Evolutionary conservation across 1,140 invertebrate species (phyloP), one percentile per base, ranked within the genome.

Genomic region (Coelopa frigida): DNA sequence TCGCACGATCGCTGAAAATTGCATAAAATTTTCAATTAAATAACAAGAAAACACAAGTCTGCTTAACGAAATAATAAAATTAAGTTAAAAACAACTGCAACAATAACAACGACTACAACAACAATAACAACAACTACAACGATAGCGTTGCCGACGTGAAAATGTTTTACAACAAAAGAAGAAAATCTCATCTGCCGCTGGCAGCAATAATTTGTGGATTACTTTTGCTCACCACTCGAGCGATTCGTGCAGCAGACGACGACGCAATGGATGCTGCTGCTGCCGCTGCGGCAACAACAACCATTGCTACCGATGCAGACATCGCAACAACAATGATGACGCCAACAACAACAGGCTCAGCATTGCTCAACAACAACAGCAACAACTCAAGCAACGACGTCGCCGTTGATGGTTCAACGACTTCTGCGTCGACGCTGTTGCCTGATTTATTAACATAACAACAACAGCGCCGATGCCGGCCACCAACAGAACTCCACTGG

Each of bases 31-130:
- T 14, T n/a, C 15, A 42, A 29, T 18, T 12, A 41, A 18, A 11
- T 27, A 42, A 42, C 3, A 29, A 29, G 10, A 29, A 21, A 12
- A 21, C 22, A 42, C 18, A 18, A 20, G 18, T 41, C 18, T 15
- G 26, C 21, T 15, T 15, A 17, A 29, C 27, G 17, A 41, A 23
- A n/a, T 27, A 42, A 23, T 42, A 42, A 42, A 42, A n/a, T 26
- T 23, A 49, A 44, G 44, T 36, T 41, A 43, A 49, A 42, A 44
- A 49, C 44, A 49, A 32, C 24, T 27, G 11, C 42, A 20, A 27
- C 27, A 24, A 23, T 39, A 31, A 11, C 38, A 23, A 12, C 45
- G 35, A 17, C 20, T 10, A 3, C 21, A 46, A 38, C 43, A 33
- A 39, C 14, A 38, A 21, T 27, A 31, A 29, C 17, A 18, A 22